Evolutionary conservation across 2,113 vertebrate species (phyloP), one percentile per base, ranked within the genome.

Genomic region (Harpagus bidentatus): DNA sequence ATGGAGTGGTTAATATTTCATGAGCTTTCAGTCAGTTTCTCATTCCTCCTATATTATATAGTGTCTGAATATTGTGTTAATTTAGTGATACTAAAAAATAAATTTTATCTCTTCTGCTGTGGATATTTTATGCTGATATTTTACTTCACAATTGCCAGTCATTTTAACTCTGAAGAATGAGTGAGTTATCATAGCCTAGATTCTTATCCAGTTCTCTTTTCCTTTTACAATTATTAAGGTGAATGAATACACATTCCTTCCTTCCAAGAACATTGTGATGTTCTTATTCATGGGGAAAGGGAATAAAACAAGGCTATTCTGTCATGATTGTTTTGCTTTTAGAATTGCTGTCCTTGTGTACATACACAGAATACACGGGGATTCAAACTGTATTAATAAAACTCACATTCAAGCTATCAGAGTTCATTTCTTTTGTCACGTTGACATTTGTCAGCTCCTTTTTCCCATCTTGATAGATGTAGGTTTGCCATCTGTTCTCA

Each of bases 401-500:
- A 79, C 58, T 90, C 87, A 47, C 45, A 87, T 93, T 96, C 65
- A 81, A 83, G 48, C 65, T 62, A 56, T 95, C 40, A 81, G 89
- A 92, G 88, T 32, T 97, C 10, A 90, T 96, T 97, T 93, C 52
- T 82, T 91, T 26, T 96, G 79, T 95, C 90, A 48, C 19, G 13
- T 11, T 87, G 90, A 56, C 67, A 47, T 90, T 80, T 89, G 90
- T 91, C 76, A 86, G 32, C 40, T 93, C 76, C 67, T 88, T 96
- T 98, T 96, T 55, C 88, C 56, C 47, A 26, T 82, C 47, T 48
- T 93, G 94, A 87, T 70, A 34, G 48, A 13, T 56, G 62, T 72
- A 85, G 70, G 87, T 58, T 93, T 97, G 79, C 90, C 91, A 83
- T 97, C 95, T 97, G 91, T 97, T 96, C 76, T 97, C 78, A 86